A percentile compares a stretch with the other conserved stretches of the same genome.
phyloP scores from a whole-genome alignment of 2,888 invertebrate species.

The Rhabditoides inermis region DNA sequence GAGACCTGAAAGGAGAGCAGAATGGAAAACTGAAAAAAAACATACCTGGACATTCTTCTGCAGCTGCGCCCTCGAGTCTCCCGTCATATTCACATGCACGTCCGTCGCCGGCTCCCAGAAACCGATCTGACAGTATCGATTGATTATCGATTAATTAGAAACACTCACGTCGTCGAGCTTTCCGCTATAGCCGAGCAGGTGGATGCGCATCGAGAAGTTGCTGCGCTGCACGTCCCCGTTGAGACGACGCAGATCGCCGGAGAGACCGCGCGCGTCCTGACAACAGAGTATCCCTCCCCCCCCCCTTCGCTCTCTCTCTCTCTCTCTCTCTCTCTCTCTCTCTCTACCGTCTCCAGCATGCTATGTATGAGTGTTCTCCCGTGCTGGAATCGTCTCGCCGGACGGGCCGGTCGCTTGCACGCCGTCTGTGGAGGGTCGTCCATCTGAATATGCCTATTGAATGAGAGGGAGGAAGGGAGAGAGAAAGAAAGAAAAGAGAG shows the following conservation, averaged over 20 bases:
- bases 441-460: slow-evolving; percentile 5
- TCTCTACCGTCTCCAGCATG: slow-evolving; percentile 22
- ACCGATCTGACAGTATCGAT: slow-evolving; percentile 38
- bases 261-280: slow-evolving; percentile 23
- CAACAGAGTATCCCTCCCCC: not conserved
- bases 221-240: slow-evolving; percentile 20
- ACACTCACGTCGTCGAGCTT: slow-evolving; percentile 41
- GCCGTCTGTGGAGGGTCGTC: slow-evolving; percentile 24
- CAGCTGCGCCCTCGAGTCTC: slow-evolving; percentile 44
- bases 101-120: slow-evolving; percentile 48
- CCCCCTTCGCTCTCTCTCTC: too few species aligned
- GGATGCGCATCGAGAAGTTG: slow-evolving; percentile 49
- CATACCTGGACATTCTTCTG: slow-evolving; percentile 42
- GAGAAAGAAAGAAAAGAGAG: too few species aligned
- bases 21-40: not conserved
- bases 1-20: slow-evolving; percentile 26
- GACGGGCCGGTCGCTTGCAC: slow-evolving; percentile 34
- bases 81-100: slow-evolving; percentile 47
- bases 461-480: too few species aligned
- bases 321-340: not conserved
- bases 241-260: slow-evolving; percentile 29
- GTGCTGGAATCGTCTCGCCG: slow-evolving; percentile 35
- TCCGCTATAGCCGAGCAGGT: slow-evolving; percentile 48
- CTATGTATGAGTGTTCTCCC: slow-evolving; percentile 30
- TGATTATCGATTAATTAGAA: not conserved